Evolutionary conservation across 2,797 vertebrate genomes (phyloP).

Genomic region (Erpetoichthys calabaricus): DNA sequence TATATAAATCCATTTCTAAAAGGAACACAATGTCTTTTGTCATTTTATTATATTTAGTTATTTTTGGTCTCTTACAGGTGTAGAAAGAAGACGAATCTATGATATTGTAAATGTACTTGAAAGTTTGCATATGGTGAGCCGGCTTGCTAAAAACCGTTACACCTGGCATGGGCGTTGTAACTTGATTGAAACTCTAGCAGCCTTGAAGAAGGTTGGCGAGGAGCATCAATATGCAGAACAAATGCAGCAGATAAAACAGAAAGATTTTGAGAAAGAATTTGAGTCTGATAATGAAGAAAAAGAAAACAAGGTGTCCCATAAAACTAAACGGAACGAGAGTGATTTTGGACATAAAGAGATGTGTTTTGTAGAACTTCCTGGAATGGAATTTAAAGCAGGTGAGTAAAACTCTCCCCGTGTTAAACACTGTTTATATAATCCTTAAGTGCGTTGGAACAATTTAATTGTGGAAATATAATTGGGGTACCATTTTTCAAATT

Average conservation of each 20-base stretch:
- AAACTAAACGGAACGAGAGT: conserved; percentile 20
- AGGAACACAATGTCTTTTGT: neutral
- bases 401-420: conserved; percentile 15
- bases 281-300: conserved; percentile 48
- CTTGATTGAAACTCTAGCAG: conserved; percentile 67
- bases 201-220: conserved; percentile 63
- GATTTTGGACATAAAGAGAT: conserved; percentile 57
- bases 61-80: conserved; percentile 38
- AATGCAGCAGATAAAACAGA: conserved; percentile 74
- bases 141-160: conserved; percentile 87
- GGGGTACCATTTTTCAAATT: too few species aligned
- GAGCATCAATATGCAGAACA: conserved; percentile 71
- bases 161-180: conserved; percentile 77
- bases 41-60: neutral
- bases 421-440: too few species aligned
- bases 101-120: conserved; percentile 94
- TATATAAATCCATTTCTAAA: neutral
- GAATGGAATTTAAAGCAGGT: conserved; percentile 84
- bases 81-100: conserved; percentile 86
- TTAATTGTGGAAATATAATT: too few species aligned
- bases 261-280: conserved; percentile 49
- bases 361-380: conserved; percentile 74
- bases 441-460: too few species aligned
- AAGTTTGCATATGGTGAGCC: conserved; percentile 93
- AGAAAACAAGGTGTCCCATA: conserved; percentile 44